These are phyloP conservation scores for Cremastobaeus sp. DNA, from an alignment of 2,888 invertebrate species.

Conservation along the genomic window DNA sequence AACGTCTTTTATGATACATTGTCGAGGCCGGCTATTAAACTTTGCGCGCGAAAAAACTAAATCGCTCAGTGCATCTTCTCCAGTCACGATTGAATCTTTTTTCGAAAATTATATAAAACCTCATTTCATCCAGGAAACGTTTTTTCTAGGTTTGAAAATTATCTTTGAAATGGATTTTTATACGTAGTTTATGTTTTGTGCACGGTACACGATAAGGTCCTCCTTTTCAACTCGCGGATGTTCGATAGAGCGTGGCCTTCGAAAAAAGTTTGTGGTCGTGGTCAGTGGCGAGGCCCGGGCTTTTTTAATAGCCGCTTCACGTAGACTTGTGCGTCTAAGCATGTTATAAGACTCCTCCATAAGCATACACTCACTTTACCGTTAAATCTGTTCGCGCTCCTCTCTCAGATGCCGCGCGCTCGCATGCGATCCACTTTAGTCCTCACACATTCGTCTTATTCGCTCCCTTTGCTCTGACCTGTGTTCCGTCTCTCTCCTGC, in stretches of 20 bases:
- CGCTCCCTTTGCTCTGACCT: neutral
- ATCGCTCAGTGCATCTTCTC: no score
- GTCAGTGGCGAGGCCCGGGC: slow-evolving; percentile 59
- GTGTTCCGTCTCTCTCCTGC: slow-evolving; percentile 30
- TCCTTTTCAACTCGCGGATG: slow-evolving; percentile 26
- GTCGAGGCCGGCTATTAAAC: no score
- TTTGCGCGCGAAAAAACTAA: no score
- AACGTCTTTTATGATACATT: no score
- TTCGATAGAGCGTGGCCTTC: slow-evolving; percentile 48
- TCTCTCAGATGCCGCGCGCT: slow-evolving; percentile 63
- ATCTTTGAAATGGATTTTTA: slow-evolving; percentile 15
- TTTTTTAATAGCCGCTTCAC: slow-evolving; percentile 32
- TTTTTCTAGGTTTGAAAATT: neutral
- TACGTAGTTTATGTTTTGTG: slow-evolving; percentile 27
- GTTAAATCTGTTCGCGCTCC: slow-evolving; percentile 70
- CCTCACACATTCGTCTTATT: slow-evolving; percentile 53
- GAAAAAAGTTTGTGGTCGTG: slow-evolving; percentile 58
- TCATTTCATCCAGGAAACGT: slow-evolving; percentile 3
- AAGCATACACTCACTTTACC: slow-evolving; percentile 74
- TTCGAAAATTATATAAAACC: slow-evolving; percentile 4
- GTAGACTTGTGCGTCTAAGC: slow-evolving; percentile 41
- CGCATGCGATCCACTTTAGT: slow-evolving; percentile 68
- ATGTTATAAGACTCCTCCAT: slow-evolving; percentile 64
- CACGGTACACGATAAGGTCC: slow-evolving; percentile 13
- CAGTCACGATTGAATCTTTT: neutral